A percentile compares a stretch with the other conserved stretches of the same genome.
Evolutionary conservation across 2,797 vertebrate species (phyloP).

Genomic region (Muscicapa striata): DNA sequence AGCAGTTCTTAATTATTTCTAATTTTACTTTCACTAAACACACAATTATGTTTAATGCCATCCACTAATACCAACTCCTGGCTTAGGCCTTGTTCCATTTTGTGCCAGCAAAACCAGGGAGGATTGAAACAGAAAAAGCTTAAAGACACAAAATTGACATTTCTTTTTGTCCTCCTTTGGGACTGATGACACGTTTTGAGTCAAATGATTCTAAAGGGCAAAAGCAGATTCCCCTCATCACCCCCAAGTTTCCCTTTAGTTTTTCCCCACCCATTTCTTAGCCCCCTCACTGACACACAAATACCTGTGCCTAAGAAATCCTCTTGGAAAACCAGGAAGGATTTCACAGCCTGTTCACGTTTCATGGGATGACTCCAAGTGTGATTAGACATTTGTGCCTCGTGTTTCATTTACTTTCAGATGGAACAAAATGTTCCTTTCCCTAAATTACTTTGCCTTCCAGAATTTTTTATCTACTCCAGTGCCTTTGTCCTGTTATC

Average conservation of each 20-base stretch:
- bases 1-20: not conserved
- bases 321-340: not conserved
- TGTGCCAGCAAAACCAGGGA: not conserved
- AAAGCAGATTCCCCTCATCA: not conserved
- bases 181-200: not conserved
- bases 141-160: not conserved
- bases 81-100: not conserved
- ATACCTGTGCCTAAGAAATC: not conserved
- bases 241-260: not conserved
- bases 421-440: not conserved
- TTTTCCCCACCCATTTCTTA: not conserved
- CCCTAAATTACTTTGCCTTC: not conserved
- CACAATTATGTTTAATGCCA: not conserved
- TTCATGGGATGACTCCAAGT: not conserved
- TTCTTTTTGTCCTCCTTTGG: not conserved
- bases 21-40: not conserved
- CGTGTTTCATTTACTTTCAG: not conserved
- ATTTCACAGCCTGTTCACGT: not conserved
- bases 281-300: not conserved
- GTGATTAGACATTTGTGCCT: not conserved
- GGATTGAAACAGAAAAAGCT: not conserved
- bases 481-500: no score
- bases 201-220: not conserved
- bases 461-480: not conserved
- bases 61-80: not conserved